Evolutionary conservation across 2,888 invertebrate genomes (phyloP), one percentile per base, ranked within the genome.

Genomic region (Ochropacha duplaris): DNA sequence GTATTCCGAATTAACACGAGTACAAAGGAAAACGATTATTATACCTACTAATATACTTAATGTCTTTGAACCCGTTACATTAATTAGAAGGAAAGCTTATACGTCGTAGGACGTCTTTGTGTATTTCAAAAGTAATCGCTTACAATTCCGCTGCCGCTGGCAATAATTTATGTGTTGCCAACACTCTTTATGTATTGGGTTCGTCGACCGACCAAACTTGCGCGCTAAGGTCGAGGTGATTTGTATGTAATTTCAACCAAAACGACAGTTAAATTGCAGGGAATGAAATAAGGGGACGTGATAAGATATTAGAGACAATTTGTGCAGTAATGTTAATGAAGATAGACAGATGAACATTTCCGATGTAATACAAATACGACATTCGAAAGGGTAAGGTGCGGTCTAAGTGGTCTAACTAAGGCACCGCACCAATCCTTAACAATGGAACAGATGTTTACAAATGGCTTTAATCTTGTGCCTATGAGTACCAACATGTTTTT

Each of bases 191-290:
- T 69, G 39, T 6, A 16, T 44, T 54, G 56, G 68, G 84, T 72
- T 83, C 81, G 59, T 56, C 61, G 81, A 74, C 81, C 81, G 69
- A 51, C 57, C 64, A 58, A 57, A 64, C 71, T 69, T 66, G 66
- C 64, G 66, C 66, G 69, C 62, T 74, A 81, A 83, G 83, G 84
- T 83, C 84, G 82, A 74, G 75, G 72, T 75, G 76, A 79, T 80
- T 74, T 75, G 12, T 66, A 70, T 66, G 68, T 57, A 55, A 62
- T 62, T 66, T 57, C 57, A 62, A 64, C 61, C 60, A 60, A 57
- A 39, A 39, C 28, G 26, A 19, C 52, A 2, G 22, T 19, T 22
- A 5, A 52, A 31, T 22, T 52, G 22, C 19, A 52, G 14, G 52
- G 52, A 52, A 19, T 44, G 44, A 44, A 44, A 44, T 44, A 44